These are phyloP conservation scores for Brachionus asplanchnoidis DNA, from an alignment of 1,140 invertebrate species.

Conservation along the genomic window DNA sequence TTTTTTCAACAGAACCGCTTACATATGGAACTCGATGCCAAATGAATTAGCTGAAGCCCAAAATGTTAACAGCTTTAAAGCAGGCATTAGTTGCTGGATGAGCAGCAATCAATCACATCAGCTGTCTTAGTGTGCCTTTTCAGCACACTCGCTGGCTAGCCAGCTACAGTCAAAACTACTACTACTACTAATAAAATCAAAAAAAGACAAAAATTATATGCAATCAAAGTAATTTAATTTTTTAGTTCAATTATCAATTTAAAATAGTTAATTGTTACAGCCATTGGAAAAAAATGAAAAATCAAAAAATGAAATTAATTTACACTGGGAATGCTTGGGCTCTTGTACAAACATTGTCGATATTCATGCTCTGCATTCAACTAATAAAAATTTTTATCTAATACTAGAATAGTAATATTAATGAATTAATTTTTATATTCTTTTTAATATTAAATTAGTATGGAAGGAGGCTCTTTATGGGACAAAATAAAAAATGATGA, in stretches of 20 bases:
- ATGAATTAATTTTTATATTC: background rate
- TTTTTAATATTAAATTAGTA: constrained; percentile 39
- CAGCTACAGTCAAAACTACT: no score
- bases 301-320: constrained; percentile 84
- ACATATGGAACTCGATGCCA: no score
- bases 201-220: background rate
- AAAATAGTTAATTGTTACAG: background rate
- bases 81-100: no score
- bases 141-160: no score
- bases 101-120: no score
- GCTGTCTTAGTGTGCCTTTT: no score
- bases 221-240: background rate
- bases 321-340: constrained; percentile 76
- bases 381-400: constrained; percentile 69
- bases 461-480: constrained; percentile 54
- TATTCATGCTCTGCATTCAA: constrained; percentile 85
- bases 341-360: constrained; percentile 56
- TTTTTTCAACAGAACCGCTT: no score
- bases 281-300: constrained; percentile 66
- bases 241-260: background rate
- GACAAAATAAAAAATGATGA: constrained; percentile 48
- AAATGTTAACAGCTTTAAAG: no score
- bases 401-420: background rate
- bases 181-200: background rate
- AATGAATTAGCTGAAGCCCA: no score